Percentiles rank a stretch among this genome's conserved stretches.
These are phyloP conservation scores for Mellivora capensis DNA, from an alignment of 2,113 vertebrate genomes.

Conservation along the genomic window DNA sequence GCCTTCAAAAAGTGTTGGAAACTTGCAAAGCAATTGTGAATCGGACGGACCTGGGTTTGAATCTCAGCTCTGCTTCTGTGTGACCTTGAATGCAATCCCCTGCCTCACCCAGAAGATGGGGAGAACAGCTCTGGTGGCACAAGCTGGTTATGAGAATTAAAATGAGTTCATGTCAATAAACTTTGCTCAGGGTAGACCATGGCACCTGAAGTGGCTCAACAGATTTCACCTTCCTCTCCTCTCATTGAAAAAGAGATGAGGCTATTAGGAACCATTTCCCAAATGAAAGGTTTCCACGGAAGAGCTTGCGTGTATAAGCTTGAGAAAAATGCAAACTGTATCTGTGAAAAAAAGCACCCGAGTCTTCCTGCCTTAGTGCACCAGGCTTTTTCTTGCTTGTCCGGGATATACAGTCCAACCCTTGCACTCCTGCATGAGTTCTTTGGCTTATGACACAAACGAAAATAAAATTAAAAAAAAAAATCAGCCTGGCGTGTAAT, in stretches of 20 bases:
- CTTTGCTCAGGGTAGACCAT: background rate
- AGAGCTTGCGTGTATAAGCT: background rate
- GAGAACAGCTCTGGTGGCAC: background rate
- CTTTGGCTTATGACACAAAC: slow-evolving; percentile 64
- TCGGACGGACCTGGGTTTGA: background rate
- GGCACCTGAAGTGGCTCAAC: background rate
- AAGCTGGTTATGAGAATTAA: background rate
- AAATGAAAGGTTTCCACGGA: background rate
- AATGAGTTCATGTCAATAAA: background rate
- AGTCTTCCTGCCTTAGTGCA: slow-evolving; percentile 15
- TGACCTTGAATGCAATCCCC: background rate
- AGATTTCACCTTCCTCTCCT: background rate
- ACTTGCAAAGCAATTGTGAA: background rate
- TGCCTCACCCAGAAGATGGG: background rate
- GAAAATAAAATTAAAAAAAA: slow-evolving; percentile 66
- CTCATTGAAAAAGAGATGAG: background rate
- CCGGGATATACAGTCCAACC: slow-evolving; percentile 42
- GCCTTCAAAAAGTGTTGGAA: background rate
- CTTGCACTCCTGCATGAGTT: slow-evolving; percentile 22
- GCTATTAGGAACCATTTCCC: background rate
- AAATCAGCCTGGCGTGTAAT: slow-evolving; percentile 70
- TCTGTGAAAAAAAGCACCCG: slow-evolving; percentile 31
- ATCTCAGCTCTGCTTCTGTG: background rate
- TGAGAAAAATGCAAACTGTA: background rate
- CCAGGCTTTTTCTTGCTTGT: slow-evolving; percentile 52